Base-by-base conservation (phyloP, 2,888 invertebrate genomes). In the Parapristionchus giblindavisi region DNA sequence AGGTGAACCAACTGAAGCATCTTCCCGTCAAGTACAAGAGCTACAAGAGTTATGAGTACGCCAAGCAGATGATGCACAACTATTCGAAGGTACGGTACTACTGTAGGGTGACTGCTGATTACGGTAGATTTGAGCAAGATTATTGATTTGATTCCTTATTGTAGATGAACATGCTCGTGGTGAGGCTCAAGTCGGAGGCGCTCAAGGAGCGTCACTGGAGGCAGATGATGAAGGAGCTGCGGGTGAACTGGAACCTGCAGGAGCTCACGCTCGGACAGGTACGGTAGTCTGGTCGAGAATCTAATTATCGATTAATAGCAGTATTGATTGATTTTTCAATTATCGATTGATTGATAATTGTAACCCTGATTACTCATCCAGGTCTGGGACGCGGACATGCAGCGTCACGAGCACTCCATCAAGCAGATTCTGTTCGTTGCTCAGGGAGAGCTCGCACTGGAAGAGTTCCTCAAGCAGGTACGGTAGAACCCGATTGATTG, bases 121-220 rank as follows among this genome's bases (percentile, higher is more conserved):
- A 38, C 38, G 78, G 75, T 40, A 52, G 34, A 6, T 3, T 52
- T 24, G 27, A 21, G 24, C 14, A 38, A 61, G n/a, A n/a, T n/a
- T n/a, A n/a, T n/a, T n/a, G n/a, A n/a, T n/a, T n/a, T n/a, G 6
- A 21, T 2, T 17, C 27, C 11, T 51, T 3, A 38, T 56, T 83
- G 14, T 85, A 92, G 92, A 92, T 94, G 68, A 95, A 95, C 90
- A 94, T 97, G 93, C 90, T 98, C 85, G 94, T 99, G 79, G 94
- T 96, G 27, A 99, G 99, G 89, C 90, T 99, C 79, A 99, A 99
- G 89, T 98, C 98, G 0, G 99, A 99, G 89, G 99, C 99, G 0
- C 90, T 99, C 66, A 99, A 99, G 89, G 99, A 99, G 88, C 93
- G 99, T 0, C 99, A 99, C 89, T 99, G 99, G 99, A 95, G 97